phyloP scores from a whole-genome alignment of 1,140 invertebrate species.

The Cyrtorhinus lividipennis region DNA sequence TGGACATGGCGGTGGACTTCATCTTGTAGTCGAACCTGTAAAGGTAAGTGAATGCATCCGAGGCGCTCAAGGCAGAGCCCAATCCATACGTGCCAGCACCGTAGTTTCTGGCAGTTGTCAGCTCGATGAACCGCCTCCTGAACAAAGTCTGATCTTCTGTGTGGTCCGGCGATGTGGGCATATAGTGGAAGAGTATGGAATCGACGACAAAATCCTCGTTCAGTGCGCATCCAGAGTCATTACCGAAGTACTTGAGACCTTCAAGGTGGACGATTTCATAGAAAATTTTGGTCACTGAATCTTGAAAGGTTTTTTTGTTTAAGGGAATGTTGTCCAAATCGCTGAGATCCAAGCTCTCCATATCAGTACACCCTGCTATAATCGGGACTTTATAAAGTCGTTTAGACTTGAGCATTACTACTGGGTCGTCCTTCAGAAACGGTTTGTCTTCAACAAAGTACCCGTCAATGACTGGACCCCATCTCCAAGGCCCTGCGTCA shows the following conservation, averaged over 20 bases:
- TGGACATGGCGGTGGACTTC: constrained; percentile 40
- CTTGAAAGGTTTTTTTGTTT: constrained; percentile 34
- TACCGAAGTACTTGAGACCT: constrained; percentile 31
- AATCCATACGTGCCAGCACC: constrained; percentile 49
- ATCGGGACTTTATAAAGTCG: constrained; percentile 43
- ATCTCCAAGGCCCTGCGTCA: constrained; percentile 43
- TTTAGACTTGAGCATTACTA: constrained; percentile 40
- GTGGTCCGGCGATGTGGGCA: constrained; percentile 35
- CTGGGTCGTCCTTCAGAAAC: constrained; percentile 49
- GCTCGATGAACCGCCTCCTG: constrained; percentile 44
- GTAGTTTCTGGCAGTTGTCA: constrained; percentile 57
- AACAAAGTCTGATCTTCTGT: constrained; percentile 40
- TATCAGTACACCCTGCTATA: constrained; percentile 56
- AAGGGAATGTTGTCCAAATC: constrained; percentile 33
- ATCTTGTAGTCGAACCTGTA: constrained; percentile 64
- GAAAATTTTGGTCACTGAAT: constrained; percentile 42
- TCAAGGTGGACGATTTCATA: constrained; percentile 30
- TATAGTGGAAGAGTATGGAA: constrained; percentile 58
- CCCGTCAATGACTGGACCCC: constrained; percentile 58
- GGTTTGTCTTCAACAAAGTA: constrained; percentile 47
- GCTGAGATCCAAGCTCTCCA: constrained; percentile 49
- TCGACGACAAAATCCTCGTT: constrained; percentile 55
- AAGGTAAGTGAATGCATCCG: constrained; percentile 39
- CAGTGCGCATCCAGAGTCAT: constrained; percentile 41
- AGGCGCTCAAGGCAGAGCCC: constrained; percentile 41